Conservation (phyloP, 2,113 vertebrate genomes). For the Antidorcas marsupialis region DNA sequence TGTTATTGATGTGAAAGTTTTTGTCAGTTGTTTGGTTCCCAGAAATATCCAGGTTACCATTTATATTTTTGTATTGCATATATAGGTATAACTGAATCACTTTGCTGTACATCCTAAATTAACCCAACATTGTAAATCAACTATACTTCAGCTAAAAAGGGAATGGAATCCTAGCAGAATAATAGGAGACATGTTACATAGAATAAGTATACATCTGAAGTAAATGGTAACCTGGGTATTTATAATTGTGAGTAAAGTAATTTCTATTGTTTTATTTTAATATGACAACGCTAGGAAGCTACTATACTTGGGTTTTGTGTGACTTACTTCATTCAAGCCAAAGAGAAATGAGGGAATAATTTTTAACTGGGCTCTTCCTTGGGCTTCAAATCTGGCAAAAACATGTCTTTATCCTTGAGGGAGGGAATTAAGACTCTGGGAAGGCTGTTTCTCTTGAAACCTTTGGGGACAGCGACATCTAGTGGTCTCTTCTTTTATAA, state of each 20-base stretch:
- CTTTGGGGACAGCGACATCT: slow-evolving; percentile 76
- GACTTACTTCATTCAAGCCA: neutral
- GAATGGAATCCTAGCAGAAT: neutral
- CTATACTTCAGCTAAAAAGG: neutral
- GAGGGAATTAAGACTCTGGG: neutral
- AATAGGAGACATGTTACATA: neutral
- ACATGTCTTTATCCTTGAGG: neutral
- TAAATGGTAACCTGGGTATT: neutral
- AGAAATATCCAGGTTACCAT: neutral
- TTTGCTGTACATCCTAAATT: neutral
- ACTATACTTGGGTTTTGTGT: neutral
- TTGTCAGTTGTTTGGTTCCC: neutral
- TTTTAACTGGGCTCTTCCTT: neutral
- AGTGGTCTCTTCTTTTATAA: slow-evolving; percentile 56
- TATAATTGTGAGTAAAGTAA: neutral
- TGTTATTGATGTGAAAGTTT: neutral
- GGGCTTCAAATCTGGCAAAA: neutral
- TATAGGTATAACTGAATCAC: neutral
- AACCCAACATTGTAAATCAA: neutral
- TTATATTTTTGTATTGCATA: neutral
- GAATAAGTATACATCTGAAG: neutral
- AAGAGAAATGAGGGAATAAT: neutral
- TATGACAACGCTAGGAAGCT: neutral
- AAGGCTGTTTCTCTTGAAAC: neutral
- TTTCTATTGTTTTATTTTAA: neutral